Percentiles rank a stretch among this genome's conserved stretches.
These are phyloP conservation scores for Drosophila repletoides DNA, from an alignment of 1,140 invertebrate genomes.

Conservation along the genomic window DNA sequence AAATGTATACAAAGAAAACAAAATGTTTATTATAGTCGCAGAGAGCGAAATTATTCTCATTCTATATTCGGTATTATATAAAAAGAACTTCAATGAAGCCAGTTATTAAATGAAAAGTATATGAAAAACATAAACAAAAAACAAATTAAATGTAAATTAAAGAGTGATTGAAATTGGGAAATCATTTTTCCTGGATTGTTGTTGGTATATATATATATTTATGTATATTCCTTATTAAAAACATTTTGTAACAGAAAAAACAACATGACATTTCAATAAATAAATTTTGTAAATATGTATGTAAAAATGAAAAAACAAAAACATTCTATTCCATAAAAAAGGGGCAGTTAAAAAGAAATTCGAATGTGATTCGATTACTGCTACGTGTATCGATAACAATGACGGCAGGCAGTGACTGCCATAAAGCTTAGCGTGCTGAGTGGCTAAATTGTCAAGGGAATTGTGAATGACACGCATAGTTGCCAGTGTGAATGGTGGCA, in stretches of 20 bases:
- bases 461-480: no score
- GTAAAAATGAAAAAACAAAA: constrained; percentile 41
- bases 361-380: background rate
- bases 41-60: constrained; percentile 48
- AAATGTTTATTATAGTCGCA: constrained; percentile 38
- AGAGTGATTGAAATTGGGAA: constrained; percentile 50
- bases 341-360: no score
- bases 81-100: constrained; percentile 44
- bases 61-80: constrained; percentile 67
- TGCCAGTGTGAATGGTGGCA: constrained; percentile 2
- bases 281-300: constrained; percentile 76
- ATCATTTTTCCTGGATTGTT: constrained; percentile 53
- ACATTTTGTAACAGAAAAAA: constrained; percentile 69
- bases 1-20: constrained; percentile 65
- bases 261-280: constrained; percentile 53
- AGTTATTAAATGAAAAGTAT: constrained; percentile 43
- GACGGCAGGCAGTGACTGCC: background rate
- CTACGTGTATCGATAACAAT: background rate
- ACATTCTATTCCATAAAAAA: background rate
- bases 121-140: constrained; percentile 48
- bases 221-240: constrained; percentile 64
- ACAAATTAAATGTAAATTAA: constrained; percentile 56
- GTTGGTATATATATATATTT: constrained; percentile 64
- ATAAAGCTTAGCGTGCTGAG: background rate
- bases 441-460: background rate